phyloP scores from a whole-genome alignment of 2,797 vertebrate species.

The Silurus aristotelis region DNA sequence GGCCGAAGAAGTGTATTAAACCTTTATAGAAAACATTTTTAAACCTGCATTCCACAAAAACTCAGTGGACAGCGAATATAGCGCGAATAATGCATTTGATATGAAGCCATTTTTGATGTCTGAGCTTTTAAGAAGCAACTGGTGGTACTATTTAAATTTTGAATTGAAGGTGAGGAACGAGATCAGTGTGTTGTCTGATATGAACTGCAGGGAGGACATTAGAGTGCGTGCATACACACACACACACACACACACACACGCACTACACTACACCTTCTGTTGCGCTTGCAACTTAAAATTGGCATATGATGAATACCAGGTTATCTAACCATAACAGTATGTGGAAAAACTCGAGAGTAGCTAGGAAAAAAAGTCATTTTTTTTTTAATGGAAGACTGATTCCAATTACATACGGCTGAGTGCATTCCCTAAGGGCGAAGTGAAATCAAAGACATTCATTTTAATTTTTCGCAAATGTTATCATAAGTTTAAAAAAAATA shows the following conservation, averaged over 20 bases:
- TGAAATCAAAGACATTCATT: not conserved
- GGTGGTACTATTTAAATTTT: not conserved
- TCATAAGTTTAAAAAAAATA: not conserved
- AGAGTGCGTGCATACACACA: not conserved
- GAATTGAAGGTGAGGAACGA: not conserved
- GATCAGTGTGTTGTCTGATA: not conserved
- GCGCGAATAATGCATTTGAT: not conserved
- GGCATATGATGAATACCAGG: not conserved
- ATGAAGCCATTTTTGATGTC: not conserved
- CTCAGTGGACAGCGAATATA: not conserved
- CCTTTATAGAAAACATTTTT: not conserved
- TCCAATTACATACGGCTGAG: not conserved
- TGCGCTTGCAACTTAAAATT: not conserved
- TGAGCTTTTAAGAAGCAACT: slow-evolving; percentile 2
- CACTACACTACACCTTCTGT: not conserved
- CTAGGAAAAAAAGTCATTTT: slow-evolving; percentile 1
- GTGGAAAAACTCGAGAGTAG: not conserved
- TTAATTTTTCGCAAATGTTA: not conserved
- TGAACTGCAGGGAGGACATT: not conserved
- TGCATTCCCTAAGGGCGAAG: not conserved
- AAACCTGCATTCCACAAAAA: not conserved
- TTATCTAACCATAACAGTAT: not conserved
- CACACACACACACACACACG: too few species aligned
- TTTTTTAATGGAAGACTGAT: not conserved
- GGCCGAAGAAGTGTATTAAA: not conserved